phyloP scores from a whole-genome alignment of 2,888 invertebrate species.

The Sinotaia quadrata region DNA sequence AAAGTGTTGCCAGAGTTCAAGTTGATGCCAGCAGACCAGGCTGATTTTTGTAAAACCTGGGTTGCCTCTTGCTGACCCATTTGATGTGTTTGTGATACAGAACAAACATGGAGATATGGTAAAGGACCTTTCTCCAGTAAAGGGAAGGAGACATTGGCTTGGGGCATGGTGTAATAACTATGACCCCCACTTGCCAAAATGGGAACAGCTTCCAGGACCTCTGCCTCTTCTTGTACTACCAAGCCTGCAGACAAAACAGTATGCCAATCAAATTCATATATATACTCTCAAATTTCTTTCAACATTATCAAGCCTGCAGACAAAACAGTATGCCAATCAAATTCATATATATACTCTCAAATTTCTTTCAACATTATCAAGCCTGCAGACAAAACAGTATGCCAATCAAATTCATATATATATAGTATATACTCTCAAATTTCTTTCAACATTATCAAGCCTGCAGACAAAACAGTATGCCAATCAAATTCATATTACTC shows the following conservation, averaged over 20 bases:
- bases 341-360: too few relatives aligned
- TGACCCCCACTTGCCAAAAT: constrained; percentile 75
- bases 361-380: too few relatives aligned
- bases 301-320: too few relatives aligned
- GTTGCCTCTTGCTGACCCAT: neutral
- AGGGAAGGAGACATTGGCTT: constrained; percentile 79
- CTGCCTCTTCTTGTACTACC: constrained; percentile 66
- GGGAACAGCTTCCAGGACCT: constrained; percentile 59
- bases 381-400: too few relatives aligned
- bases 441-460: too few relatives aligned
- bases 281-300: too few relatives aligned
- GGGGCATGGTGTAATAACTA: constrained; percentile 83
- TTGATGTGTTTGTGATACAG: neutral
- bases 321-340: too few relatives aligned
- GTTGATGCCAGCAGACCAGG: constrained; percentile 68
- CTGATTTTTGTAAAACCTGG: neutral
- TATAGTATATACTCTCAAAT: too few relatives aligned
- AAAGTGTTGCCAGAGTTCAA: constrained; percentile 66
- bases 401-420: too few relatives aligned
- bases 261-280: neutral
- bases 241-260: constrained; percentile 25
- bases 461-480: too few relatives aligned
- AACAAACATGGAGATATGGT: constrained; percentile 40
- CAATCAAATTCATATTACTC: too few relatives aligned
- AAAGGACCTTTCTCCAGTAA: constrained; percentile 68